phyloP scores from a whole-genome alignment of 2,113 vertebrate genomes.

The Edolisoma coerulescens region DNA sequence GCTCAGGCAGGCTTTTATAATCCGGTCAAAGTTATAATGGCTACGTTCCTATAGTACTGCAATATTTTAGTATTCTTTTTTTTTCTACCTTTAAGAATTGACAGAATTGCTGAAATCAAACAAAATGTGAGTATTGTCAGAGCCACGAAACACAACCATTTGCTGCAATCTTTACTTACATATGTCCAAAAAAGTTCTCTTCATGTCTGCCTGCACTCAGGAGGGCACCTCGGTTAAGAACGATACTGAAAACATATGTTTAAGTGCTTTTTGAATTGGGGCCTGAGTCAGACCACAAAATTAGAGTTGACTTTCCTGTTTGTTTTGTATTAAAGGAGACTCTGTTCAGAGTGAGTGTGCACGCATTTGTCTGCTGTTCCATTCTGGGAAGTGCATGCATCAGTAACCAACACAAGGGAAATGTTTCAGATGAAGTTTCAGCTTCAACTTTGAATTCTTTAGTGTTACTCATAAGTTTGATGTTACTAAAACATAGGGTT shows the following conservation, averaged over 20 bases:
- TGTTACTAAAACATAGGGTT: constrained; percentile 8
- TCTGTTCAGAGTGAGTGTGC: not conserved
- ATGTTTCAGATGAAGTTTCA: constrained; percentile 25
- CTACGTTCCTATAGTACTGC: not conserved
- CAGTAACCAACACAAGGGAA: not conserved
- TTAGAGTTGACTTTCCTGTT: constrained; percentile 58
- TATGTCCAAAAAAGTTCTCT: not conserved
- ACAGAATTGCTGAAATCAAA: not conserved
- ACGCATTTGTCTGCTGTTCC: not conserved
- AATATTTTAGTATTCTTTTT: not conserved
- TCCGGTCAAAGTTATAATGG: not conserved
- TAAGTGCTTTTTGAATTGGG: constrained; percentile 30
- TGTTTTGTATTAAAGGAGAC: constrained; percentile 52
- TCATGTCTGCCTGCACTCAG: not conserved
- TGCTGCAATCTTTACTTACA: not conserved
- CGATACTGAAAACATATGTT: constrained; percentile 17
- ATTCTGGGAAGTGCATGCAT: not conserved
- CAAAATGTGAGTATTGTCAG: not conserved
- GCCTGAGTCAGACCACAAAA: constrained; percentile 49
- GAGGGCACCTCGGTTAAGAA: not conserved
- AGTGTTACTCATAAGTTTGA: constrained; percentile 43
- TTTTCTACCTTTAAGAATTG: not conserved
- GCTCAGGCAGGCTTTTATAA: not conserved
- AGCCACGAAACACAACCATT: not conserved
- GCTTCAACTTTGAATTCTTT: constrained; percentile 19